A percentile compares a stretch with the other conserved stretches of the same genome.
These are phyloP conservation scores for Epizoanthus stellaris DNA, from an alignment of 92 coral and sea anemone species.

Conservation along the genomic window DNA sequence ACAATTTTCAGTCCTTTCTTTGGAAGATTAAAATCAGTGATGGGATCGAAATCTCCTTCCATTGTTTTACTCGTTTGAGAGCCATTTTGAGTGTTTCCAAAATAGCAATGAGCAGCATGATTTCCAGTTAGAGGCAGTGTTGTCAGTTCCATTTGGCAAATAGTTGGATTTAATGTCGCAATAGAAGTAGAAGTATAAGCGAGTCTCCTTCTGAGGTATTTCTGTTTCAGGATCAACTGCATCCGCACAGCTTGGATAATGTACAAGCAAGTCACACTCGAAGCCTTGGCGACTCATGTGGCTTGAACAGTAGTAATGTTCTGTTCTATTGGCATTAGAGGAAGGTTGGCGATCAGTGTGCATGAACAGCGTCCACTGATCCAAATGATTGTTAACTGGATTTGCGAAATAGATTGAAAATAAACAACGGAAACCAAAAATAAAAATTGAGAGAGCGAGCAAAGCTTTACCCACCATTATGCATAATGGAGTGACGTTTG, in stretches of 20 bases:
- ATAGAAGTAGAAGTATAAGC: constrained; percentile 21
- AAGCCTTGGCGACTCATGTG: not conserved
- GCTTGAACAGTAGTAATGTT: not conserved
- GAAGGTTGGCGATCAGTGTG: not conserved
- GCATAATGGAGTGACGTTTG: too few relatives aligned
- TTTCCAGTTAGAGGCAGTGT: too few relatives aligned
- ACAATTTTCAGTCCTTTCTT: constrained; percentile 34
- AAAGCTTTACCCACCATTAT: not conserved
- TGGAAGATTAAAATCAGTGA: too few relatives aligned
- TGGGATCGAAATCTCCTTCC: too few relatives aligned
- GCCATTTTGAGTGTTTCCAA: too few relatives aligned
- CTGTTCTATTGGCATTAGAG: not conserved
- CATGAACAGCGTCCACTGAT: not conserved
- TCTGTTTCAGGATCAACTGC: not conserved
- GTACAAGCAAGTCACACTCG: not conserved
- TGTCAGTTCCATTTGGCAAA: too few relatives aligned
- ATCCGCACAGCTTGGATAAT: not conserved
- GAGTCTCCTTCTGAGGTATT: not conserved
- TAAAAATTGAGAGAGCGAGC: not conserved
- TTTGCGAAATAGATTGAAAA: not conserved
- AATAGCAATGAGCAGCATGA: too few relatives aligned
- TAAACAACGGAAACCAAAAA: not conserved
- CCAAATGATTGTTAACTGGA: not conserved
- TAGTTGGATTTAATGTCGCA: constrained; percentile 8
- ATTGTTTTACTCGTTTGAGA: too few relatives aligned